phyloP scores from a whole-genome alignment of 53 echinoderm and acorn worm species.

The Crossaster papposus region DNA sequence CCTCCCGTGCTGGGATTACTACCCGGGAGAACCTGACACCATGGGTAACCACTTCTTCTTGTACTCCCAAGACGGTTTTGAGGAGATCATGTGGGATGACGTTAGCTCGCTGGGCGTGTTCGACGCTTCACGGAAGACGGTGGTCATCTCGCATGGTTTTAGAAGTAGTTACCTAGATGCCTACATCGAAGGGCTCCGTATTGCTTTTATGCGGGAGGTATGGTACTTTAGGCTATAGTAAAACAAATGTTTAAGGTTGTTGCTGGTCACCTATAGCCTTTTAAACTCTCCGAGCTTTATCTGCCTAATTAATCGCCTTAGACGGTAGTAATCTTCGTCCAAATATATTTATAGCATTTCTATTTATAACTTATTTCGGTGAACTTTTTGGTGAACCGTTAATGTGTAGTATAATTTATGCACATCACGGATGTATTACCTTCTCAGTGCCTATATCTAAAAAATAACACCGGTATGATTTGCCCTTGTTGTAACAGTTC shows the following conservation, averaged over 20 bases:
- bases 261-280: too few relatives aligned
- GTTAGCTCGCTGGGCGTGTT: slow-evolving; percentile 7
- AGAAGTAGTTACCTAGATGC: slow-evolving; percentile 7
- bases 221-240: not conserved
- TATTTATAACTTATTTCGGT: too few relatives aligned
- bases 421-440: too few relatives aligned
- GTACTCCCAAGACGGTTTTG: slow-evolving; percentile 50
- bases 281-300: too few relatives aligned
- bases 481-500: slow-evolving; percentile 42
- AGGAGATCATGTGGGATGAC: slow-evolving; percentile 13
- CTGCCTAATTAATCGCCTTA: too few relatives aligned
- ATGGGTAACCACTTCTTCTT: slow-evolving; percentile 57
- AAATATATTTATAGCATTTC: too few relatives aligned
- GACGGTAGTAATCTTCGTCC: too few relatives aligned
- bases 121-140: slow-evolving; percentile 53
- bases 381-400: too few relatives aligned
- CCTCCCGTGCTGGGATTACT: slow-evolving; percentile 50
- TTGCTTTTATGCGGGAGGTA: slow-evolving; percentile 58
- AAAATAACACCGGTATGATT: not conserved
- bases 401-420: too few relatives aligned
- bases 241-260: too few relatives aligned
- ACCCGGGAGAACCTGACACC: slow-evolving; percentile 45
- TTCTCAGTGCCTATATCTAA: not conserved
- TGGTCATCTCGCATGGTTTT: slow-evolving; percentile 70
- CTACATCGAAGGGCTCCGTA: slow-evolving; percentile 4